phyloP scores from a whole-genome alignment of 2,888 invertebrate species.

The Amorpha juglandis region DNA sequence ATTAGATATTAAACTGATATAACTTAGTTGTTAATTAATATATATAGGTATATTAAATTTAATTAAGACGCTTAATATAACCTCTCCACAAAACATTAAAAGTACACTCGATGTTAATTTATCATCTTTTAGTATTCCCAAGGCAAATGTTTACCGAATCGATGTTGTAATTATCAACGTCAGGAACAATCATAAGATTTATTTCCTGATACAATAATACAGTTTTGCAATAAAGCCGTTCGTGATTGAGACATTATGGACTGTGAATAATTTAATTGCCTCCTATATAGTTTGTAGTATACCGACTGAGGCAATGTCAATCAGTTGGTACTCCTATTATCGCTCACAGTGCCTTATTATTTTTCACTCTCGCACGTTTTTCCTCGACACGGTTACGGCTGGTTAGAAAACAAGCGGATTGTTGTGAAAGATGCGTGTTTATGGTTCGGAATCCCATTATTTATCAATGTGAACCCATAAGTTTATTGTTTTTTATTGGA shows the following conservation, averaged over 20 bases:
- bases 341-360: slow-evolving; percentile 73
- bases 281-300: slow-evolving; percentile 26
- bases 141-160: not conserved
- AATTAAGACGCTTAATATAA: not conserved
- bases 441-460: slow-evolving; percentile 12
- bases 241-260: not conserved
- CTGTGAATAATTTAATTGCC: slow-evolving; percentile 20
- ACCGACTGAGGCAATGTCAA: slow-evolving; percentile 58
- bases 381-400: slow-evolving; percentile 77
- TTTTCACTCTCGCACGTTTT: slow-evolving; percentile 79
- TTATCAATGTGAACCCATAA: not conserved
- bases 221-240: not conserved
- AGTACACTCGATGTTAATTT: not conserved
- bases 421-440: slow-evolving; percentile 58
- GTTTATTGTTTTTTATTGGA: not conserved
- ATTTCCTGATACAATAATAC: slow-evolving; percentile 3
- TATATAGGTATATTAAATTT: not conserved
- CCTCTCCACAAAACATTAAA: not conserved
- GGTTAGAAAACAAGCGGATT: slow-evolving; percentile 63
- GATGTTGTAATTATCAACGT: not conserved
- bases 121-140: not conserved
- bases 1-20: no score
- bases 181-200: slow-evolving; percentile 4
- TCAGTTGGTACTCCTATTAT: slow-evolving; percentile 41
- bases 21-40: no score